Evolutionary conservation across 1,140 invertebrate species (phyloP), one percentile per base, ranked within the genome.

Genomic region (Pachypsylla venusta): DNA sequence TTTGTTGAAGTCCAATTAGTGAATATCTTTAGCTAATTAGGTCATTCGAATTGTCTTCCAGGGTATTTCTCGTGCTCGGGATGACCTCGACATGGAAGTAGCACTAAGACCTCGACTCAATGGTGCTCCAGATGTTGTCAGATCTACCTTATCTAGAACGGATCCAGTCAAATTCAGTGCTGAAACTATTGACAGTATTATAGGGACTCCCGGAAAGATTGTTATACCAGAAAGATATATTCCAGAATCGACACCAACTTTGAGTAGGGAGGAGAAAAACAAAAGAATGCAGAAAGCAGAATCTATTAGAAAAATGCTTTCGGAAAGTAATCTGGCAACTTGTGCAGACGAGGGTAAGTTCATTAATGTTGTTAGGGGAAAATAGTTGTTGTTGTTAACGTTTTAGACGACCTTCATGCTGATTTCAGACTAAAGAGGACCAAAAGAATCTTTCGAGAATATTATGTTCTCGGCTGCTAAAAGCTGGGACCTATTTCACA

Each of bases 141-240:
- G 86, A 42, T 89, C 86, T 0, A 88, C 87, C 1, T 67, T 88
- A 58, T 81, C 81, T 25, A 69, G 77, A 59, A 77, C 77, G 62
- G 78, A 81, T 64, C 65, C 65, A 4, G 65, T 79, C 1, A 79
- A 80, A 58, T 82, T 80, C 65, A 81, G 81, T 63, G 83, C 87
- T 67, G 81, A 81, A 58, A 87, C 87, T 25, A 91, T 91, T 62
- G 88, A 92, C 72, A 82, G 81, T 65, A 74, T 93, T 64, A 73
- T 93, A 25, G 84, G 84, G 48, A 83, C 87, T 25, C 90, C 90
- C 20, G 87, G 86, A 68, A 93, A 93, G 73, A 93, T 93, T 63
- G 73, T 85, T 25, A 94, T 94, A 64, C 90, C 90, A 2, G 90
- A 93, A 73, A 76, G 90, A 63, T 93, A 93, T 69, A 83, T 93